Evolutionary conservation across 2,888 invertebrate genomes (phyloP).

Genomic region (Mesochorus sp.): DNA sequence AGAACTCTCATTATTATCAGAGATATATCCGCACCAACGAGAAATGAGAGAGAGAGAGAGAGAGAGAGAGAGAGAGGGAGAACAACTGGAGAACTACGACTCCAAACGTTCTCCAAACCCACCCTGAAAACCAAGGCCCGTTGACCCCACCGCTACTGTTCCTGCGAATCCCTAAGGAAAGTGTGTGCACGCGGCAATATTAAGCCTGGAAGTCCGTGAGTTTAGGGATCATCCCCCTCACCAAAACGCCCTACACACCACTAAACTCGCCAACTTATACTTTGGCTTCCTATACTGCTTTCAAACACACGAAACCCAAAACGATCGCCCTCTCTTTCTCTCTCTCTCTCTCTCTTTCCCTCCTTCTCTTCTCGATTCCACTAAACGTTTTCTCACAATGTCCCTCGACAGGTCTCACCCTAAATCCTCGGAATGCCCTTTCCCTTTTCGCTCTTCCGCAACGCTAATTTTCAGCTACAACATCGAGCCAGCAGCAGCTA

Average conservation of each 20-base stretch:
- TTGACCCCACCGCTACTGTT: slow-evolving; percentile 24
- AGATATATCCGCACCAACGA: slow-evolving; percentile 61
- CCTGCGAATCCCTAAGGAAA: neutral
- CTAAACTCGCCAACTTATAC: slow-evolving; percentile 9
- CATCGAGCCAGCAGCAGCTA: slow-evolving; percentile 44
- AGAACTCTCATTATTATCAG: slow-evolving; percentile 68
- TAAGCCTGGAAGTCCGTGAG: slow-evolving; percentile 40
- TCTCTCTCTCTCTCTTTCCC: neutral
- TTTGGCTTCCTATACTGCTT: neutral
- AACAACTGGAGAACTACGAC: slow-evolving; percentile 21
- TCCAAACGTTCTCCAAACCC: slow-evolving; percentile 9
- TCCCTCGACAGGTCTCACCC: neutral
- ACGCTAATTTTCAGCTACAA: slow-evolving; percentile 45
- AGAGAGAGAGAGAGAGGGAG: slow-evolving; percentile 1
- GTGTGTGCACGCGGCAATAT: slow-evolving; percentile 29
- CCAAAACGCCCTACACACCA: neutral
- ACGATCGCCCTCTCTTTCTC: neutral
- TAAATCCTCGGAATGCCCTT: neutral
- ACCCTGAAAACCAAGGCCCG: slow-evolving; percentile 28
- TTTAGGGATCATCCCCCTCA: slow-evolving; percentile 42
- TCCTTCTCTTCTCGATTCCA: neutral
- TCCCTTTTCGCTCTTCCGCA: neutral
- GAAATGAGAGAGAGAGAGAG: slow-evolving; percentile 9
- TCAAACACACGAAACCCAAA: neutral
- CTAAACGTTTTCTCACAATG: neutral